These are phyloP conservation scores for Camponotus pennsylvanicus DNA, from an alignment of 1,140 invertebrate genomes.

Conservation along the genomic window DNA sequence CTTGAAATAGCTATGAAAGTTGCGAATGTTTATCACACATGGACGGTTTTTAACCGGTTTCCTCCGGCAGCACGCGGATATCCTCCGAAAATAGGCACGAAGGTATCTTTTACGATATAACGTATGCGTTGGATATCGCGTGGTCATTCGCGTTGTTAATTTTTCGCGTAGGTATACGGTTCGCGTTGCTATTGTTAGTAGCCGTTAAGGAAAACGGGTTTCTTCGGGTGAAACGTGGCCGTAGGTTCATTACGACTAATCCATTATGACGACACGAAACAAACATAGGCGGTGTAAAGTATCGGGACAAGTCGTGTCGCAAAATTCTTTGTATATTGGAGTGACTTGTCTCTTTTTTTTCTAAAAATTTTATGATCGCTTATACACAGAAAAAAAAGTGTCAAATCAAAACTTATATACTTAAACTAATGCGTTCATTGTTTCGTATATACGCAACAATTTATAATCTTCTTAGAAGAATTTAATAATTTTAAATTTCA, in stretches of 20 bases:
- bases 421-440: too few relatives aligned
- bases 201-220: constrained; percentile 55
- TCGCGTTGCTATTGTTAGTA: constrained; percentile 43
- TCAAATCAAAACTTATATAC: too few relatives aligned
- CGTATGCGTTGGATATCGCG: constrained; percentile 6
- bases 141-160: constrained; percentile 46
- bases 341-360: constrained; percentile 5
- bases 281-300: neutral
- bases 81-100: constrained; percentile 18
- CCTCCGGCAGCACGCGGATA: constrained; percentile 52
- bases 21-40: constrained; percentile 53
- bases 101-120: constrained; percentile 14
- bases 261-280: constrained; percentile 28
- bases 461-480: too few relatives aligned
- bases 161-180: constrained; percentile 48
- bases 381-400: too few relatives aligned
- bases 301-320: constrained; percentile 7
- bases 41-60: constrained; percentile 66
- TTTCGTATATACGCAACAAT: too few relatives aligned
- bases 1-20: constrained; percentile 62
- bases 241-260: constrained; percentile 44
- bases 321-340: constrained; percentile 13
- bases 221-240: constrained; percentile 37
- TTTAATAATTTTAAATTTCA: too few relatives aligned
- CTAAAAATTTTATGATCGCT: neutral